These are phyloP conservation scores for Pyxicephalus adspersus DNA, from an alignment of 2,113 vertebrate species.

Conservation along the genomic window DNA sequence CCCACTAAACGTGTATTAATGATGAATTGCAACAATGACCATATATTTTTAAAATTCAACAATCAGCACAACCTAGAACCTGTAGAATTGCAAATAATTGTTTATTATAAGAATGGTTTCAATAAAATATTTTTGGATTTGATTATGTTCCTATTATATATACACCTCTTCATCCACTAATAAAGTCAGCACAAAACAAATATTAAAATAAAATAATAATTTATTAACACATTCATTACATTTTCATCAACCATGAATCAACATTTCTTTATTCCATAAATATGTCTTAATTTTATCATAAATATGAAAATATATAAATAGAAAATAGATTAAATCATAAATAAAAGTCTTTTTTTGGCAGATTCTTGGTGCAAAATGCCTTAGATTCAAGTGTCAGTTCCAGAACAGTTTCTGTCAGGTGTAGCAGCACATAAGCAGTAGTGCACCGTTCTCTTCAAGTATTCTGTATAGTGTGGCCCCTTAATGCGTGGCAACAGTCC, in stretches of 20 bases:
- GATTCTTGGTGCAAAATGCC: not conserved
- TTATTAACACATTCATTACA: constrained; percentile 17
- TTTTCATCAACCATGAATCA: not conserved
- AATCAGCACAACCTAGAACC: too few relatives aligned
- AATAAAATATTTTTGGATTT: too few relatives aligned
- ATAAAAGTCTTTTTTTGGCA: not conserved
- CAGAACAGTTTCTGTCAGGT: not conserved
- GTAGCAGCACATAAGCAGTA: not conserved
- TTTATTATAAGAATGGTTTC: too few relatives aligned
- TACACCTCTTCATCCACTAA: too few relatives aligned
- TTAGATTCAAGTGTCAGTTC: constrained; percentile 4
- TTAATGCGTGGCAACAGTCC: not conserved
- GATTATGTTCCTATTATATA: too few relatives aligned
- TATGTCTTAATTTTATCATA: constrained; percentile 2
- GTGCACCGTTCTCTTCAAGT: not conserved
- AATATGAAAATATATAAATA: constrained; percentile 36
- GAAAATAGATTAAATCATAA: not conserved
- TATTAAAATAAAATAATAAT: not conserved
- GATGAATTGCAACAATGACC: too few relatives aligned
- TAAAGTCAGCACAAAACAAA: too few relatives aligned
- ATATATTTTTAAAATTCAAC: too few relatives aligned
- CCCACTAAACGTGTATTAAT: too few relatives aligned
- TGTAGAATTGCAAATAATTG: too few relatives aligned
- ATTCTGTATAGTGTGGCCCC: constrained; percentile 10
- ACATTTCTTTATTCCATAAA: not conserved